Evolutionary conservation across 2,888 invertebrate genomes (phyloP), one percentile per base, ranked within the genome.

Genomic region (Eledone cirrhosa): DNA sequence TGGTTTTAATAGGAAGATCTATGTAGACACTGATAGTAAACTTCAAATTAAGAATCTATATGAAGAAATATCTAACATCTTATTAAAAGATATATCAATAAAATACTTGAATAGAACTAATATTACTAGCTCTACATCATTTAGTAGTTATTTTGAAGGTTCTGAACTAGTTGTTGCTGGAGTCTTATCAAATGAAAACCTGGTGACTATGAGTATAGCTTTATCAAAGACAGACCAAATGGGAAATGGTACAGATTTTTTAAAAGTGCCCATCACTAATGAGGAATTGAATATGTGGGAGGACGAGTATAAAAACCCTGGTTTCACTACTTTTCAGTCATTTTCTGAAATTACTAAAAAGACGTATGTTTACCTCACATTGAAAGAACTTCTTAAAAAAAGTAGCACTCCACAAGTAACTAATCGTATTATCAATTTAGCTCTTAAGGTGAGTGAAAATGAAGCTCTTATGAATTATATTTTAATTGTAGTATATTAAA

Each of bases 1-100:
- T 47, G 95, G 94, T 7, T 94, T 94, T 89, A 93, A 94, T 85
- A 91, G 94, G 2, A 93, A 93, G 88, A 94, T 95, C 83, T 94
- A 94, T 90, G 94, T 94, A 88, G 94, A 93, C n/a, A 92, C 94
- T 0, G 94, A 94, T 88, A 94, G 94, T 2, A 92, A 93, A 81
- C 89, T 93, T 67, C 94, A 95, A 89, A 91, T 95, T 72, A 91
- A 93, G 75, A 93, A 93, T 87, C 94, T 91, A 82, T 91, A 89
- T 82, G 81, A 85, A 59, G 93, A 94, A 90, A 93, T 95, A 79
- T 93, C 94, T 0, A 94, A 94, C 11, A 94, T 95, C 0, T 91
- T 94, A 16, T 91, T 95, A 77, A 91, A 93, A 1, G 92, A 94
- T 86, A 93, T 95, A 79, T 92, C 92, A 24, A 94, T 95, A 88